phyloP scores from a whole-genome alignment of 2,113 vertebrate species.

The Nestor notabilis region DNA sequence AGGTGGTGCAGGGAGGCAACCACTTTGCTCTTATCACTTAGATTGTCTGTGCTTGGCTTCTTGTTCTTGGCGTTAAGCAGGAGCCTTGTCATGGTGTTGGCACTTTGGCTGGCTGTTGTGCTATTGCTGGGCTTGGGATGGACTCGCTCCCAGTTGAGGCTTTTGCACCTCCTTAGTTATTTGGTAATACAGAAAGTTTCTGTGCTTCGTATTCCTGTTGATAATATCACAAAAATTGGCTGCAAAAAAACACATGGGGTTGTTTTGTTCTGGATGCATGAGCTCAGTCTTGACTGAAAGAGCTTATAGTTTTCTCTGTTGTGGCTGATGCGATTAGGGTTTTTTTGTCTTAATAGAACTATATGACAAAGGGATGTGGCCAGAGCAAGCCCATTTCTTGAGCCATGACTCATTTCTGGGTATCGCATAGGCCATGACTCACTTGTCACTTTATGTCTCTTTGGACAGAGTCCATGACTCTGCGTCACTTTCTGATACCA shows the following conservation, averaged over 20 bases:
- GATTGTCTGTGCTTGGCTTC: background rate
- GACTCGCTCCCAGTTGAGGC: rapidly evolving
- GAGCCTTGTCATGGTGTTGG: background rate
- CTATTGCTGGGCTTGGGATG: background rate
- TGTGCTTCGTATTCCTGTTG: background rate
- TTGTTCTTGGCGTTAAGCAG: background rate
- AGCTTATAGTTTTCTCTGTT: rapidly evolving
- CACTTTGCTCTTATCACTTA: background rate
- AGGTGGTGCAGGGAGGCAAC: too few species aligned
- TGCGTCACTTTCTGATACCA: background rate
- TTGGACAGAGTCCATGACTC: background rate
- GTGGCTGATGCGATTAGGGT: background rate
- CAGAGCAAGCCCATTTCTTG: background rate
- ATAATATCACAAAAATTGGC: background rate
- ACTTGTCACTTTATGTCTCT: background rate
- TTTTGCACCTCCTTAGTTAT: background rate
- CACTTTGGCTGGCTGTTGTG: background rate
- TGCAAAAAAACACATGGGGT: background rate
- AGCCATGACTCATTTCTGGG: background rate
- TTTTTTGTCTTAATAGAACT: background rate
- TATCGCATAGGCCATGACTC: background rate
- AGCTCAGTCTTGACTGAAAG: background rate
- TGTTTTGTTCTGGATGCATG: background rate
- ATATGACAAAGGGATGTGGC: background rate
- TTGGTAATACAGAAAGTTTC: background rate